Conservation (phyloP, 2,888 invertebrate genomes). For the Lepidochitona cinerea region DNA sequence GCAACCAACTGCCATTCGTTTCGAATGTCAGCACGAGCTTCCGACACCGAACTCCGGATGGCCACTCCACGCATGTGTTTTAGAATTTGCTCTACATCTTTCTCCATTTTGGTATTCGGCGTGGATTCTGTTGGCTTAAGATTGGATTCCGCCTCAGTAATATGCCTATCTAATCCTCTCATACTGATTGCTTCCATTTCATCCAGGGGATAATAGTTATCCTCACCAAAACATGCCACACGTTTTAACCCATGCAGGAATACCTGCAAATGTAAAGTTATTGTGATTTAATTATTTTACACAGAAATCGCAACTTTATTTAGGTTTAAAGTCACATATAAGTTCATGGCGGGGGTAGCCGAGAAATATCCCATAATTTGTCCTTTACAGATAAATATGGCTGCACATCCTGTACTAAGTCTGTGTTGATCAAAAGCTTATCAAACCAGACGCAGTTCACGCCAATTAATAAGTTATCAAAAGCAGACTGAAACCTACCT, state of each 20-base stretch:
- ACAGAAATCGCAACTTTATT: too few species aligned
- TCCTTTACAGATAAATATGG: too few species aligned
- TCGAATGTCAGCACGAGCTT: conserved; percentile 42
- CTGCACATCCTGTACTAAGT: too few species aligned
- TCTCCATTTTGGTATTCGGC: conserved; percentile 39
- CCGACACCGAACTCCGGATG: conserved; percentile 38
- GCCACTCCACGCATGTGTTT: conserved; percentile 47
- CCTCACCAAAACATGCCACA: conserved; percentile 52
- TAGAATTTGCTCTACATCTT: conserved; percentile 53
- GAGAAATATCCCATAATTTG: too few species aligned
- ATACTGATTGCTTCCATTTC: conserved; percentile 54
- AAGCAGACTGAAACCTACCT: conserved; percentile 42
- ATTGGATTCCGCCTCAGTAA: conserved; percentile 13
- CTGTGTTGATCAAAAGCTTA: too few species aligned
- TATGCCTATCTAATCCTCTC: conserved; percentile 47
- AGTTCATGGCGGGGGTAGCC: too few species aligned
- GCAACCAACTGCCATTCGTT: conserved; percentile 64
- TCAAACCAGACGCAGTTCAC: too few species aligned
- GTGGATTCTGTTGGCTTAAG: background rate
- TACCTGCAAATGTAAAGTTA: conserved; percentile 48
- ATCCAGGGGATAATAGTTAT: conserved; percentile 55
- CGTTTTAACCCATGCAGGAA: conserved; percentile 54
- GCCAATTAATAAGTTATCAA: too few species aligned
- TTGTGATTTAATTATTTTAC: too few species aligned
- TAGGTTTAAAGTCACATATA: too few species aligned